phyloP scores from a whole-genome alignment of 2,113 vertebrate species.

The Aegotheles bennettii region DNA sequence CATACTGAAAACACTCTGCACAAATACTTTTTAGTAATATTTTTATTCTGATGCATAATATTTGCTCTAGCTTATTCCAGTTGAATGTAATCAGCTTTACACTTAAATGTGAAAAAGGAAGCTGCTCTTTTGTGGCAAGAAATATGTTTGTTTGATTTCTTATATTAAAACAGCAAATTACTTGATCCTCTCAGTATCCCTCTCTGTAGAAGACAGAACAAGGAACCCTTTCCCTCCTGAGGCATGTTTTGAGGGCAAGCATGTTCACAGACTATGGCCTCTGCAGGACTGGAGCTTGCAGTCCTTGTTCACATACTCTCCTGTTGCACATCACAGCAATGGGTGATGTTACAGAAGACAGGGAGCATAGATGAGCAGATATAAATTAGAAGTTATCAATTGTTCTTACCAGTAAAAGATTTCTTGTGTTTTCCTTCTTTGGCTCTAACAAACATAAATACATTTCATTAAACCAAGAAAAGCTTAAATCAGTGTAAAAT shows the following conservation, averaged over 20 bases:
- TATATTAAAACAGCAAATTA: not conserved
- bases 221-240: not conserved
- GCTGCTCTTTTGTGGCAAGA: not conserved
- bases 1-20: not conserved
- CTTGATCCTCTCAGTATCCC: not conserved
- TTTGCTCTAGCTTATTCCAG: not conserved
- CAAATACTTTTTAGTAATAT: not conserved
- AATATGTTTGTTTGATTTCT: not conserved
- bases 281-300: not conserved
- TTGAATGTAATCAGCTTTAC: not conserved
- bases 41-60: not conserved
- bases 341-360: not conserved
- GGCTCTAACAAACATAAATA: not conserved
- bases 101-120: not conserved
- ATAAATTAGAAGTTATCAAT: not conserved
- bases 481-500: not conserved
- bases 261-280: not conserved
- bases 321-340: not conserved
- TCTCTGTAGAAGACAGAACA: not conserved
- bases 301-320: not conserved
- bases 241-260: not conserved
- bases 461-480: not conserved
- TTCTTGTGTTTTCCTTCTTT: not conserved
- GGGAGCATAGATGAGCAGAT: not conserved
- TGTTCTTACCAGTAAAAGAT: not conserved